A percentile compares a stretch with the other conserved stretches of the same genome.
Evolutionary conservation across 53 echinoderm and acorn worm genomes (phyloP).

Genomic region (Echinarachnius parma): DNA sequence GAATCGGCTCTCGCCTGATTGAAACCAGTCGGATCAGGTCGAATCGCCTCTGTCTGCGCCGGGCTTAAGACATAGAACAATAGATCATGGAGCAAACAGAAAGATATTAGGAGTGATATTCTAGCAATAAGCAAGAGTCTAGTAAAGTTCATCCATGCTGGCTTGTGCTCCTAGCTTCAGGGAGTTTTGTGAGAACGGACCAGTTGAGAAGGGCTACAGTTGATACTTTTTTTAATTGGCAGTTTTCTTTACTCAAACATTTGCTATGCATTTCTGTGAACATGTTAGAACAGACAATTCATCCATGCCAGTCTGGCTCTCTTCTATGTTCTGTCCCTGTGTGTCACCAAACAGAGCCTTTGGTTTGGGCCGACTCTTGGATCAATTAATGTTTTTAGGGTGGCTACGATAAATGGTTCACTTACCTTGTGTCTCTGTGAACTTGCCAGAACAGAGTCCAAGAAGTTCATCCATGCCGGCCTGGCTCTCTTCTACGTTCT

Average conservation of each 20-base stretch:
- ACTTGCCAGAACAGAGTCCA: constrained; percentile 90
- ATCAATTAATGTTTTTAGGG: too few species aligned
- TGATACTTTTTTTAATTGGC: too few species aligned
- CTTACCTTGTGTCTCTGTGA: constrained; percentile 55
- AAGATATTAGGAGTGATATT: too few species aligned
- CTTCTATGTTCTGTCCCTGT: constrained; percentile 18
- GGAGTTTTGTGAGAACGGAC: too few species aligned
- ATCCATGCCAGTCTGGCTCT: constrained; percentile 69
- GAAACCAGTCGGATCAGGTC: too few species aligned
- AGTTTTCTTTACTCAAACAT: too few species aligned
- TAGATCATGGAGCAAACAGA: too few species aligned
- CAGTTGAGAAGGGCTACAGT: too few species aligned
- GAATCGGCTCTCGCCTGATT: too few species aligned
- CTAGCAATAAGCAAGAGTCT: constrained; percentile 87
- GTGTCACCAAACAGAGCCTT: constrained; percentile 55
- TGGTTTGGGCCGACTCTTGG: constrained; percentile 38
- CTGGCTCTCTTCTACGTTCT: constrained; percentile 43
- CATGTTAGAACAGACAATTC: constrained; percentile 87
- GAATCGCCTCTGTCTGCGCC: too few species aligned
- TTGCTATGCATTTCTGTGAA: constrained; percentile 58
- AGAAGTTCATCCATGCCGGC: constrained; percentile 81
- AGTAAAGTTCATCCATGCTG: constrained; percentile 84
- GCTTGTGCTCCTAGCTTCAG: constrained; percentile 54
- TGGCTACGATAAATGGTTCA: too few species aligned
- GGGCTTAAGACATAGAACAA: too few species aligned